Conservation (phyloP, 1,140 invertebrate species). For the Phthorimaea operculella region DNA sequence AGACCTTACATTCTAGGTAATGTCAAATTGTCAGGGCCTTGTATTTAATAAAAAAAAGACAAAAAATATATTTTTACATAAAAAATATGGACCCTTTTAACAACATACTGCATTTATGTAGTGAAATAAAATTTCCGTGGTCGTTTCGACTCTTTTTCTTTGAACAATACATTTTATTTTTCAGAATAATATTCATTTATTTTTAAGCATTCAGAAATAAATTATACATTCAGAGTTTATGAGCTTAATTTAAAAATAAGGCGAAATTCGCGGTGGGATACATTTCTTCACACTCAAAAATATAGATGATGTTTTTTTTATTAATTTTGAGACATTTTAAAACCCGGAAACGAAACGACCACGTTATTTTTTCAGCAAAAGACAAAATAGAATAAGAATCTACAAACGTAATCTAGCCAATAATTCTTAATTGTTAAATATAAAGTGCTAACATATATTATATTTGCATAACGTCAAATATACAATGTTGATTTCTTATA, state of each 20-base stretch:
- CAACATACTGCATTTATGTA: conserved; percentile 2
- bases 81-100: conserved; percentile 16
- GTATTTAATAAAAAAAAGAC: conserved; percentile 23
- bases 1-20: conserved; percentile 61
- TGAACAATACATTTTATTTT: too few species aligned
- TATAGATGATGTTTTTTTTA: too few species aligned
- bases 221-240: too few species aligned
- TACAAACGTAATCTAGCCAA: conserved; percentile 49
- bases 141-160: background rate
- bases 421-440: conserved; percentile 30
- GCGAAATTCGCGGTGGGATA: background rate
- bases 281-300: background rate
- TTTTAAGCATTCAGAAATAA: too few species aligned
- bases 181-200: too few species aligned
- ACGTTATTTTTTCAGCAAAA: conserved; percentile 2
- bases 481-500: too few species aligned
- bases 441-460: conserved; percentile 53
- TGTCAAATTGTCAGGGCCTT: conserved; percentile 52
- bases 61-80: conserved; percentile 28
- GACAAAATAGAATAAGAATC: conserved; percentile 32
- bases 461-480: too few species aligned
- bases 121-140: background rate
- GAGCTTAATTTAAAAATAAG: background rate
- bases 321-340: background rate
- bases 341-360: background rate